Evolutionary conservation across 2,888 invertebrate genomes (phyloP).

Genomic region (Penaeus monodon): DNA sequence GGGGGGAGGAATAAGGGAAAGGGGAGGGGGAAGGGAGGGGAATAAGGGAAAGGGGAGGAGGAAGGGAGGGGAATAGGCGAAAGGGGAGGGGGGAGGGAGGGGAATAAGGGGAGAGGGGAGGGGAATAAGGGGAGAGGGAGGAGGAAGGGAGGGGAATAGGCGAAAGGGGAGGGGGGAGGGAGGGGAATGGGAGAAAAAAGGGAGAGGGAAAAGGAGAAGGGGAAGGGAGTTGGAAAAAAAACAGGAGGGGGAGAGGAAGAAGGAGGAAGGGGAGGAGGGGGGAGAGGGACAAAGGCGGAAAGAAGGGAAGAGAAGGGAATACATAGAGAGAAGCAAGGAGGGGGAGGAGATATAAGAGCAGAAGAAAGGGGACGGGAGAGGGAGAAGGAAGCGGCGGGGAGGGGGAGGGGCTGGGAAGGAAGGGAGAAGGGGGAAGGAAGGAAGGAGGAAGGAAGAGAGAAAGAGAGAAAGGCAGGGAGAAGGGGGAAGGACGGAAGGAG

Average conservation of each 20-base stretch:
- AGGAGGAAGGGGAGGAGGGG: neutral
- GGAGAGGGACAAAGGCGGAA: neutral
- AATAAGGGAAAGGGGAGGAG: neutral
- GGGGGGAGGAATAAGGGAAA: neutral
- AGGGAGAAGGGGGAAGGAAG: neutral
- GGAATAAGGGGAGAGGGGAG: neutral
- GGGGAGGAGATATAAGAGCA: neutral
- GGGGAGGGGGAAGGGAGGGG: neutral
- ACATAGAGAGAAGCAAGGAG: neutral
- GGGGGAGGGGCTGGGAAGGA: neutral
- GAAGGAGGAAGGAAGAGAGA: neutral
- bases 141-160: neutral
- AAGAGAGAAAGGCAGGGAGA: neutral
- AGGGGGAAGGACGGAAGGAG: neutral
- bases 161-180: neutral
- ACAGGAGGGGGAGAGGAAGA: neutral
- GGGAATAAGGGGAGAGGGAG: neutral
- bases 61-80: neutral
- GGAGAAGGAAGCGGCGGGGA: neutral
- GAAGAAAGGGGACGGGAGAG: neutral
- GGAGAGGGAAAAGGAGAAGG: neutral
- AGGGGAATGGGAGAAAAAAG: neutral
- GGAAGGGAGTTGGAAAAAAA: neutral
- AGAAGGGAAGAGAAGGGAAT: neutral
- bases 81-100: neutral